Evolutionary conservation across 2,113 vertebrate species (phyloP).

Genomic region (Lasiurus cinereus): DNA sequence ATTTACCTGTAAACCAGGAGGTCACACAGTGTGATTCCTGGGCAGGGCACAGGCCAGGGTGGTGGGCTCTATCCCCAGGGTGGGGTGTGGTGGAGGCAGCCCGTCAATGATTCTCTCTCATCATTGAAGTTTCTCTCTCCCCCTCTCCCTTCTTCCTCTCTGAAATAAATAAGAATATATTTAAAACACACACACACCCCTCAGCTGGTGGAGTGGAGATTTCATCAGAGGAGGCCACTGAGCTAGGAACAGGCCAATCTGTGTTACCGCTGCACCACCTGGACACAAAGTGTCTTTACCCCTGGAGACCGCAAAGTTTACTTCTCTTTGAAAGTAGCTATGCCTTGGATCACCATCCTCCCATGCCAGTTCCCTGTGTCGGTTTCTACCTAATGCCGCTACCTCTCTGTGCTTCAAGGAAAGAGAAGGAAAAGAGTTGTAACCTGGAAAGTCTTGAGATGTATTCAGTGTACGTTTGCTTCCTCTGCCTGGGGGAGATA

Average conservation of each 20-base stretch:
- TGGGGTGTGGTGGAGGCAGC: too few relatives aligned
- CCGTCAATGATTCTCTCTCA: too few relatives aligned
- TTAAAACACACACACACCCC: background rate
- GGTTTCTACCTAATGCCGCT: background rate
- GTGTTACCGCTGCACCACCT: background rate
- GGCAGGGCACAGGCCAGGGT: too few relatives aligned
- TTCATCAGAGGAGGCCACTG: background rate
- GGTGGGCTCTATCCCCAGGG: too few relatives aligned
- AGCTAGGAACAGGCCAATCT: background rate
- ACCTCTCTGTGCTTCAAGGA: background rate
- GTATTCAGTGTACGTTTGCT: background rate
- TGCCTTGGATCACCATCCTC: background rate
- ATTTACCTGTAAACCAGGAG: too few relatives aligned
- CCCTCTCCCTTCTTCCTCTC: too few relatives aligned
- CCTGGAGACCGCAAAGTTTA: background rate
- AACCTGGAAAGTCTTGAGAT: constrained; percentile 50
- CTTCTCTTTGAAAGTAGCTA: background rate
- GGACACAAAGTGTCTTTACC: background rate
- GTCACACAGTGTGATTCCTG: too few relatives aligned
- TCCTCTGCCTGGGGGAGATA: constrained; percentile 47
- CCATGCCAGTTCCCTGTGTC: background rate
- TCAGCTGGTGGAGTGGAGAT: background rate
- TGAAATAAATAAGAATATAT: too few relatives aligned
- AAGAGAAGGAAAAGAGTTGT: background rate
- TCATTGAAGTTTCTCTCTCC: too few relatives aligned